Evolutionary conservation across 2,888 invertebrate species (phyloP).

Genomic region (Nephrotoma flavescens): DNA sequence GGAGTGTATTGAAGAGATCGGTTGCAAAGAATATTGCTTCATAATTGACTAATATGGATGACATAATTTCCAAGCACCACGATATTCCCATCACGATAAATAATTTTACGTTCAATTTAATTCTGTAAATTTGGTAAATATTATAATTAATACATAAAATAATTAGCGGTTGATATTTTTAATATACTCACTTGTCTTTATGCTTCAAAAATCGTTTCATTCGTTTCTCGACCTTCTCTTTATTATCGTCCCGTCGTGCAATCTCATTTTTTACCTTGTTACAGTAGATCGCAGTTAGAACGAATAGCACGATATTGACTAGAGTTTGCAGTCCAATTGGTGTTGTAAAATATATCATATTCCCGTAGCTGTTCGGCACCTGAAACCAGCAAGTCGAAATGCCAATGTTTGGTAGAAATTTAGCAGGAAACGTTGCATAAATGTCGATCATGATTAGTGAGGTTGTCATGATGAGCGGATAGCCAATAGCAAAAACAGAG

Average conservation of each 20-base stretch:
- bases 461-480: not conserved
- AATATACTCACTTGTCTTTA: constrained; percentile 1
- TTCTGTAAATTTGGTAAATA: not conserved
- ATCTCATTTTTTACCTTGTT: not conserved
- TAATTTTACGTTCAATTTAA: not conserved
- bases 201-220: not conserved
- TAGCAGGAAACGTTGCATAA: not conserved
- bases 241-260: not conserved
- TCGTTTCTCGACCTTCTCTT: not conserved
- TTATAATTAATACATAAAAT: too few species aligned
- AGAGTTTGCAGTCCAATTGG: not conserved
- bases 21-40: not conserved
- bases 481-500: not conserved
- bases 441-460: not conserved
- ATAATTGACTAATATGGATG: not conserved
- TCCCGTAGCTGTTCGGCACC: not conserved
- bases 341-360: not conserved
- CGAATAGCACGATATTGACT: not conserved
- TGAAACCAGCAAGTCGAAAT: not conserved
- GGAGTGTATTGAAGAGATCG: not conserved
- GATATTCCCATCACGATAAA: constrained; percentile 1
- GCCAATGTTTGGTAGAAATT: not conserved
- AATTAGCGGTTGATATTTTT: not conserved
- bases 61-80: not conserved
- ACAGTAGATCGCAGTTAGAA: not conserved